Evolutionary conservation across 2,113 vertebrate genomes (phyloP).

Genomic region (Atractosteus spatula): DNA sequence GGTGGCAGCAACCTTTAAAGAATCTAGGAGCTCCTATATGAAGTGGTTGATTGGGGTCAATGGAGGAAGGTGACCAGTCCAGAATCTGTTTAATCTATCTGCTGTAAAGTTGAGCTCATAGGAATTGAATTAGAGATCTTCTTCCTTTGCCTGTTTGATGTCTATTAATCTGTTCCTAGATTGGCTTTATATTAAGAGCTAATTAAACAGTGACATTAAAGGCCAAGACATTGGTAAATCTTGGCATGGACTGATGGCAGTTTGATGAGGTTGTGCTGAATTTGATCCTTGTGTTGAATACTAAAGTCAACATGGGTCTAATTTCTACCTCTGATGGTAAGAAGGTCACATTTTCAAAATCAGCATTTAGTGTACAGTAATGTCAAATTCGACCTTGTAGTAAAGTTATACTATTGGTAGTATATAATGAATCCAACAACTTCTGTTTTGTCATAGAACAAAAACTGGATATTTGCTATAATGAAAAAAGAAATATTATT

Average conservation of each 20-base stretch:
- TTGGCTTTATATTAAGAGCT: conserved; percentile 53
- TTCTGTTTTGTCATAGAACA: no score
- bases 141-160: conserved; percentile 52
- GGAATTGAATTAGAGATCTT: conserved; percentile 50
- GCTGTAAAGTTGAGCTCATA: conserved; percentile 38
- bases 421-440: no score
- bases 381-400: no score
- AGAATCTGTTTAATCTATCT: conserved; percentile 14
- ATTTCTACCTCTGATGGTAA: no score
- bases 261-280: conserved; percentile 39
- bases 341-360: no score
- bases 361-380: no score
- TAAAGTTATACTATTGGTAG: no score
- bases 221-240: conserved; percentile 48
- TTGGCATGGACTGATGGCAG: conserved; percentile 45
- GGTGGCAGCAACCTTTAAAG: conserved; percentile 50
- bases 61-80: conserved; percentile 3
- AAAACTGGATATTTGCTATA: no score
- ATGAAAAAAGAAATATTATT: no score
- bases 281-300: no score
- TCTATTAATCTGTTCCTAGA: conserved; percentile 53
- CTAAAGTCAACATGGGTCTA: no score
- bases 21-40: conserved; percentile 26
- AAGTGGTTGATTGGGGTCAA: conserved; percentile 29
- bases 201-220: conserved; percentile 61